Base-by-base conservation (phyloP, 2,888 invertebrate genomes). In the Anoncus sp. region DNA sequence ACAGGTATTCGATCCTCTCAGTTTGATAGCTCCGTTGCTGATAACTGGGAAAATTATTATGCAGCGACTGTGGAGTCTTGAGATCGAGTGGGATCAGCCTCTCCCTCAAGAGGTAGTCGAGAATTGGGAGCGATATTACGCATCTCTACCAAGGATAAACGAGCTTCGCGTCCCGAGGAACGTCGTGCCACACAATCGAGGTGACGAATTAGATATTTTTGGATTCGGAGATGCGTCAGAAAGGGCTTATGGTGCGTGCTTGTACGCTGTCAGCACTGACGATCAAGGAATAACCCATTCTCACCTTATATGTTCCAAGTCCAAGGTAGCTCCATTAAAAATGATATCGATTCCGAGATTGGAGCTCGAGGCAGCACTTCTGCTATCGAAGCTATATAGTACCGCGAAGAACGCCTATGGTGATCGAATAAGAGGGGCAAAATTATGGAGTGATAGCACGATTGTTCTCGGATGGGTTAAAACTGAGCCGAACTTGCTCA, bases 401-500 rank as follows among this genome's bases (percentile, higher is more conserved):
- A 59, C 51, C 10, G 59, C 49, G 2, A 12, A 47, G 20, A 4
- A 2, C 0, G 22, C 67, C 3, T 57, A 31, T n/a, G 57, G 57
- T 10, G 18, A 47, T 10, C 27, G 57, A 2, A 18, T 62, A 5
- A 16, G 55, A 7, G 16, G 27, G 1, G 47, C 24, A 5, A n/a
- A 22, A 2, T 35, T 80, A 1, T 85, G 82, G 82, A 70, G 77
- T 3, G 81, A 83, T 47, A 79, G 77, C 0, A 82, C 77, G 0
- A 82, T 85, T 16, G 75, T 73, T 1, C 74, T 83, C 1, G 75
- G 77, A 1, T 85, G 83, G 82, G 51, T 84, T 10, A 24, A 75
- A 1, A 81, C 57, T 1, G 43, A 78, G 2, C 77, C 82, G 5
- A 60, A 82, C 7, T 45, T 22, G 0, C 22, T 81, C 0, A 81